Evolutionary conservation across 2,888 invertebrate genomes (phyloP).

Genomic region (Tetragonisca angustula): DNA sequence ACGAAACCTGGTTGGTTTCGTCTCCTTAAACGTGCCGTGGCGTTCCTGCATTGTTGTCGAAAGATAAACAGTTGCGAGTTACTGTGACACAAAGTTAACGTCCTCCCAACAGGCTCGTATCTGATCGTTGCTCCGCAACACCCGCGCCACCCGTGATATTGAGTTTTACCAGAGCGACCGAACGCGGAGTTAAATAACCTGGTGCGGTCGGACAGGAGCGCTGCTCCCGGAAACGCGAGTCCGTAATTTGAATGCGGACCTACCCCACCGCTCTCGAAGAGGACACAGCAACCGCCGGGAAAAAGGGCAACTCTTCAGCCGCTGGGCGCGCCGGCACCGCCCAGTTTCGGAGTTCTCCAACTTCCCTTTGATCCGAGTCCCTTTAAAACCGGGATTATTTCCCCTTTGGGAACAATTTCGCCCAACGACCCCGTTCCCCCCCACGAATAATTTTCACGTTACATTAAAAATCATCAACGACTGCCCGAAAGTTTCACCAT

Average conservation of each 20-base stretch:
- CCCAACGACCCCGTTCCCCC: too few species aligned
- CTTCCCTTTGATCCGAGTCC: slow-evolving; percentile 32
- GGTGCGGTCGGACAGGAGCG: slow-evolving; percentile 30
- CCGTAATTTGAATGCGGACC: slow-evolving; percentile 56
- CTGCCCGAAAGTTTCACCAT: not conserved
- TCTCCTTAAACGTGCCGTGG: slow-evolving; percentile 40
- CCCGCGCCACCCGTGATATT: slow-evolving; percentile 52
- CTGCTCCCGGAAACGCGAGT: slow-evolving; percentile 48
- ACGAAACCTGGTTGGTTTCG: slow-evolving; percentile 16
- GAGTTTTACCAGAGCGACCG: slow-evolving; percentile 58
- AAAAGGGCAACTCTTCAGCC: slow-evolving; percentile 25
- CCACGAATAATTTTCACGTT: not conserved
- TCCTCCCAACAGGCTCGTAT: slow-evolving; percentile 37
- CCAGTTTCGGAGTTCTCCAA: not conserved
- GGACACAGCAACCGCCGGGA: not conserved
- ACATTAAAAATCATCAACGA: slow-evolving; percentile 24
- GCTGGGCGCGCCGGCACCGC: not conserved
- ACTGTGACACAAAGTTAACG: slow-evolving; percentile 46
- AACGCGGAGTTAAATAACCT: slow-evolving; percentile 61
- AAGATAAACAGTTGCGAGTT: slow-evolving; percentile 56
- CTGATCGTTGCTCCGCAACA: slow-evolving; percentile 52
- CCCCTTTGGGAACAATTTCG: slow-evolving; percentile 22
- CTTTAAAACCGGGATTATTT: slow-evolving; percentile 32
- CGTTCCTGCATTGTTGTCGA: slow-evolving; percentile 40
- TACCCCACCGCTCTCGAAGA: not conserved